Percentiles rank a stretch among this genome's conserved stretches.
Evolutionary conservation across 2,888 invertebrate genomes (phyloP).

Genomic region (Esperia sulphurella): DNA sequence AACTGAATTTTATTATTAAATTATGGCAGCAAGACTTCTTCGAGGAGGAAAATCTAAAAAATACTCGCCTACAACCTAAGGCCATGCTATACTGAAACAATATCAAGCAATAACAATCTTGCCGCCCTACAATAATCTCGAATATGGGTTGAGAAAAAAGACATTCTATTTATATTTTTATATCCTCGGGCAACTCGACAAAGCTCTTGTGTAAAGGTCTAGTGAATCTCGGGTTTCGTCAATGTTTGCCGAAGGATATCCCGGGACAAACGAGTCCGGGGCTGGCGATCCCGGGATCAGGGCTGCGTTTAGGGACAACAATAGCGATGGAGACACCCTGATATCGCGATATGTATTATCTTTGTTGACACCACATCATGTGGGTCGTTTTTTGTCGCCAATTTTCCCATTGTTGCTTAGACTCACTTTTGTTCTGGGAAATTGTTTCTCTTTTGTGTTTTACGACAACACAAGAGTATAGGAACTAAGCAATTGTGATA

Average conservation of each 20-base stretch:
- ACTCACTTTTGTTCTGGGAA: conserved; percentile 44
- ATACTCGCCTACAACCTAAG: conserved; percentile 1
- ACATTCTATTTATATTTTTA: conserved; percentile 61
- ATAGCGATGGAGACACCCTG: conserved; percentile 62
- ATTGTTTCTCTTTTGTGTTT: conserved; percentile 29
- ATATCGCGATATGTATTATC: conserved; percentile 72
- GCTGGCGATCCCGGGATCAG: conserved; percentile 61
- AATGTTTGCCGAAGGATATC: conserved; percentile 74
- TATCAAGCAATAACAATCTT: conserved; percentile 39
- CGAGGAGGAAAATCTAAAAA: not conserved
- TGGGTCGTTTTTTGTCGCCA: conserved; percentile 67
- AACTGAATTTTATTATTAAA: not conserved
- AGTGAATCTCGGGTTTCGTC: conserved; percentile 69
- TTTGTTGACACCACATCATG: conserved; percentile 71
- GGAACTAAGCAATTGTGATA: not conserved
- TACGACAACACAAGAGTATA: not conserved
- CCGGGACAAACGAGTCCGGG: conserved; percentile 69
- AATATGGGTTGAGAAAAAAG: conserved; percentile 33
- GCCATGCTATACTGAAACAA: conserved; percentile 29
- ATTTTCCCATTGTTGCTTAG: conserved; percentile 61
- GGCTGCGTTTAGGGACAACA: conserved; percentile 57
- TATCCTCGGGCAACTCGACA: conserved; percentile 52
- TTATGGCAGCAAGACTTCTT: not conserved
- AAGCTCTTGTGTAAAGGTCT: conserved; percentile 70
- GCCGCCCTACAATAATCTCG: conserved; percentile 23